Evolutionary conservation across 2,797 vertebrate genomes (phyloP).

Genomic region (Sebastes nivosus): DNA sequence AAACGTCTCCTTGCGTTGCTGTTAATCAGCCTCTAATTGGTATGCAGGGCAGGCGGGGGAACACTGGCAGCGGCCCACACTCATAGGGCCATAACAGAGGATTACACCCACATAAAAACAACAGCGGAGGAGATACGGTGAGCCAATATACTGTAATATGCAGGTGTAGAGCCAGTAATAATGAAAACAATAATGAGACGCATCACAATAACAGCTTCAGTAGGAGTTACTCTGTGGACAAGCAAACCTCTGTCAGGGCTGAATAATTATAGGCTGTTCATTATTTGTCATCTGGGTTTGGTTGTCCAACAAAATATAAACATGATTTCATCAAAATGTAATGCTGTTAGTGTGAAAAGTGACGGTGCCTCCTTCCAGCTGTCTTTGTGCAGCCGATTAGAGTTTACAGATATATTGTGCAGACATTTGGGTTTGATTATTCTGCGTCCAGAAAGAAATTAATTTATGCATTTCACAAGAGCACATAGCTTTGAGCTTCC

Average conservation of each 20-base stretch:
- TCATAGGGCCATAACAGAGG: constrained; percentile 23
- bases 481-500: not conserved
- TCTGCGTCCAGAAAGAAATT: not conserved
- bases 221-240: constrained; percentile 17
- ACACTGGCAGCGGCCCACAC: constrained; percentile 36
- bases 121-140: constrained; percentile 20
- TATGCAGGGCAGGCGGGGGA: constrained; percentile 36
- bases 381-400: not conserved
- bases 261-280: constrained; percentile 29
- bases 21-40: constrained; percentile 64
- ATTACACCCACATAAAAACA: constrained; percentile 40
- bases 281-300: constrained; percentile 37
- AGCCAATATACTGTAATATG: constrained; percentile 29
- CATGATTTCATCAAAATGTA: not conserved
- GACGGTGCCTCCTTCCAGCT: not conserved
- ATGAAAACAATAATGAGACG: constrained; percentile 53
- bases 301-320: constrained; percentile 14
- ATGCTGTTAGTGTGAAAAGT: not conserved
- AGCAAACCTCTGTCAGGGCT: constrained; percentile 18
- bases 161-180: constrained; percentile 36
- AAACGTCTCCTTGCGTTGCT: constrained; percentile 29
- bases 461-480: not conserved
- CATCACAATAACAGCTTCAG: constrained; percentile 20
- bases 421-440: not conserved
- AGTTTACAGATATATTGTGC: not conserved